Base-by-base conservation (phyloP, 1,140 invertebrate species). In the Lucilia cuprina region DNA sequence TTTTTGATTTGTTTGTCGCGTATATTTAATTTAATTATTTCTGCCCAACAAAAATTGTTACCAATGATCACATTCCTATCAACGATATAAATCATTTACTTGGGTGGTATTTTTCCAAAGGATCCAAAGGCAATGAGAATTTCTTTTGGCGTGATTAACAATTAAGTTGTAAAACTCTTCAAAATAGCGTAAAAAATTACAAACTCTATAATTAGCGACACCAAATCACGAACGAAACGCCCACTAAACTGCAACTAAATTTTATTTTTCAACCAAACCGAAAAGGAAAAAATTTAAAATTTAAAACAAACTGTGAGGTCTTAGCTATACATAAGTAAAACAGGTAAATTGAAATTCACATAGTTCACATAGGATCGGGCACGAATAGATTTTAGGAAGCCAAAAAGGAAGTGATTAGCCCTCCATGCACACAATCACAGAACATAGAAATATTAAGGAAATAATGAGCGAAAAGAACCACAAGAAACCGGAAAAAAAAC, bases 181-280 rank as follows among this genome's bases (percentile, higher is more conserved):
- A 21, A 49, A 25, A 80, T 49, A 50, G 35, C 77, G 41, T 49
- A 50, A 80, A 80, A 49, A 65, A 65, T 47, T 70, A 74, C 83
- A 75, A 83, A 83, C 83, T 25, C 65, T 21, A 50, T 83, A 83
- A 83, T 83, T 83, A 83, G 83, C 70, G 83, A 83, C 83, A 83
- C 83, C 83, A 75, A 83, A 83, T 83, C 65, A 83, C 60, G 65
- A 70, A 74, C 13, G 47, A 7, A 19, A 83, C 83, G 83, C 83
- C 83, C 74, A 74, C 82, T n/a, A 21, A 70, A 80, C 65, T 70
- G 65, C 65, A 70, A 55, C n/a, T 70, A 70, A 70, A 70, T 10
- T 19, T 30, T 30, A 2, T 30, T 30, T 25, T n/a, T 25, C 7
- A 70, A 70, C 65, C 25, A 19, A 70, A 7, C 65, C 10, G 65